Evolutionary conservation across 2,113 vertebrate genomes (phyloP), one percentile per base, ranked within the genome.

Genomic region (Dicaeum eximium): DNA sequence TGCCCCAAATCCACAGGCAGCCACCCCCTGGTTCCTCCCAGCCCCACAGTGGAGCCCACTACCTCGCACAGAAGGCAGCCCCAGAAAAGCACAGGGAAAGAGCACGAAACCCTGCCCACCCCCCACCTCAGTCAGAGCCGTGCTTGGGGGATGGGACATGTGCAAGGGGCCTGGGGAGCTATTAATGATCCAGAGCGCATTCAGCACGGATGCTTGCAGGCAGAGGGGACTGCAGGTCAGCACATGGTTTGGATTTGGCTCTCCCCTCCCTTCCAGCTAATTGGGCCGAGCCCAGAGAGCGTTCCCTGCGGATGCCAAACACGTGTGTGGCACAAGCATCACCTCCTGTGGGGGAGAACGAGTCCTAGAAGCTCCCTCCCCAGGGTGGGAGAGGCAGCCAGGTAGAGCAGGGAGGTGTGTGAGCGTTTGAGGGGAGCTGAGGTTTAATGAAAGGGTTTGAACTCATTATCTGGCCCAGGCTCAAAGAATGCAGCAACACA

Each of bases 221-320:
- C 21, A 15, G 87, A 94, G 95, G 60, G 85, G 84, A 80, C 87
- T 80, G 84, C 90, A 93, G 95, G 95, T 95, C 95, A 95, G 90
- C 94, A 94, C 94, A 91, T 95, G 92, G 90, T 95, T 96, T 96
- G 87, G 92, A 95, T 96, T 94, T 96, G 80, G 72, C 84, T 92
- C 73, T 91, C 83, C 38, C 42, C 62, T 80, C 87, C 87, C 58
- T 83, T 27, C 50, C 87, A 83, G 62, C 80, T 92, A 94, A 95
- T 94, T 92, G 92, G 53, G 62, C 85, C 17, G 3, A 87, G 64
- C 4, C 5, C 73, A 80, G 77, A 50, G 58, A 86, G 67, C 8
- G 0, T 80, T 96, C 92, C 84, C 84, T 5, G 16, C 0, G 11
- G 80, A 78, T 89, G 51, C 73, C 0, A 58, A 96, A 86, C 94